These are phyloP conservation scores for Cyanoderma ruficeps DNA, from an alignment of 2,113 vertebrate genomes.

Conservation along the genomic window DNA sequence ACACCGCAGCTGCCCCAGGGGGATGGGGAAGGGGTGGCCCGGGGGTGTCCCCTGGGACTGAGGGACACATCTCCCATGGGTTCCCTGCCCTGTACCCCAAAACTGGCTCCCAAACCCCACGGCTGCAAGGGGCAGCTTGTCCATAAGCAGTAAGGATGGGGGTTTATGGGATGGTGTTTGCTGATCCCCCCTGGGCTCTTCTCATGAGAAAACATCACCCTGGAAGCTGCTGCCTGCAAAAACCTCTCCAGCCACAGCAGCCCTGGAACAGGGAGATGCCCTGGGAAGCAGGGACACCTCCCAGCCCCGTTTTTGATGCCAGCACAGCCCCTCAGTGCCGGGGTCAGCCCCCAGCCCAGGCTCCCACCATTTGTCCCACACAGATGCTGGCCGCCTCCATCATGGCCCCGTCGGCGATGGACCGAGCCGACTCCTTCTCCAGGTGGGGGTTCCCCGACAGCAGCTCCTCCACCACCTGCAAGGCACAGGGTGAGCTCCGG, in stretches of 20 bases:
- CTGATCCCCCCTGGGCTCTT: not conserved
- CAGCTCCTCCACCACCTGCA: constrained; percentile 90
- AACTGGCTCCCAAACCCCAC: accelerated
- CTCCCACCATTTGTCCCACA: constrained; percentile 87
- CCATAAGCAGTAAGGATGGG: not conserved
- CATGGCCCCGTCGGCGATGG: constrained; percentile 94
- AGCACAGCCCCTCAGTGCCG: accelerated
- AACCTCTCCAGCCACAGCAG: not conserved
- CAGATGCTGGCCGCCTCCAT: constrained; percentile 92
- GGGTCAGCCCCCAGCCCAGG: constrained; percentile 11
- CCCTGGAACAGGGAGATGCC: accelerated
- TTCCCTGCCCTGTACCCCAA: accelerated
- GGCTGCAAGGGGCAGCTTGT: not conserved
- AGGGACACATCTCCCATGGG: accelerated
- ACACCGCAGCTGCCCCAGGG: not conserved
- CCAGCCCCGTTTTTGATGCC: not conserved
- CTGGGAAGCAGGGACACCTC: not conserved
- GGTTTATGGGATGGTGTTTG: not conserved
- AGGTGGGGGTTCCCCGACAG: constrained; percentile 84
- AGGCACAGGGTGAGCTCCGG: not conserved
- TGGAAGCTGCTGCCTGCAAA: not conserved
- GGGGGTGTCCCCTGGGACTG: not conserved
- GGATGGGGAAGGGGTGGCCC: not conserved
- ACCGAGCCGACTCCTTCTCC: constrained; percentile 76
- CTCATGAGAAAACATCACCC: not conserved